Base-by-base conservation (phyloP, 2,797 vertebrate species). In the Sebastes reedi region DNA sequence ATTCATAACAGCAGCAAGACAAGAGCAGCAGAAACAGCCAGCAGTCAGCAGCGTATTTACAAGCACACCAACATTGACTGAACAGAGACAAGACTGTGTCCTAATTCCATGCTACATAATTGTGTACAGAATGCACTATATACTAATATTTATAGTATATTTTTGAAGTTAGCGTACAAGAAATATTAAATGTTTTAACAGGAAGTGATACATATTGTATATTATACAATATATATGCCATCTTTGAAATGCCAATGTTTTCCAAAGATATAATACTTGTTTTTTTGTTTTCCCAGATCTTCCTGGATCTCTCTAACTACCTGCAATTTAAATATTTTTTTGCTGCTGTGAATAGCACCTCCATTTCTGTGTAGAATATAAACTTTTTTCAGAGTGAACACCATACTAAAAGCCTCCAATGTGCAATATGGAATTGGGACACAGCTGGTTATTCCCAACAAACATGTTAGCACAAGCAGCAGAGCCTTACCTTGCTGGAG, bases 201-300 rank as follows among this genome's bases (percentile, higher is more conserved):
- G 20, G 50, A 52, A n/a, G 20, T 52, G 16, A 46, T 46, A 46
- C 42, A 46, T 46, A 39, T 10, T 36, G 10, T 36, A 42, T 16
- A 42, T 0, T 0, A 10, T n/a, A 52, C 20, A 52, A n/a, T 50
- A 18, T 20, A 0, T n/a, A n/a, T n/a, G 50, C 2, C 20, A 10
- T 52, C 20, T 52, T n/a, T 20, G 50, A 52, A 52, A 52, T 18
- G 14, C 6, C 7, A 0, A 46, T n/a, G 20, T 52, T 52, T 52
- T 52, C 50, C 20, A 52, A 0, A n/a, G 50, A n/a, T n/a, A 10
- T 50, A 50, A 50, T 52, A 52, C 20, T 4, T n/a, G 1, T 32
- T 52, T 52, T 13, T 50, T n/a, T 8, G 20, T 52, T 52, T 52
- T 14, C 46, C 1, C 14, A 46, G 42, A 46, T 46, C 42, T 16